Percentiles rank a stretch among this genome's conserved stretches.
Evolutionary conservation across 2,888 invertebrate genomes (phyloP).

Genomic region (Eupithecia insigniata): DNA sequence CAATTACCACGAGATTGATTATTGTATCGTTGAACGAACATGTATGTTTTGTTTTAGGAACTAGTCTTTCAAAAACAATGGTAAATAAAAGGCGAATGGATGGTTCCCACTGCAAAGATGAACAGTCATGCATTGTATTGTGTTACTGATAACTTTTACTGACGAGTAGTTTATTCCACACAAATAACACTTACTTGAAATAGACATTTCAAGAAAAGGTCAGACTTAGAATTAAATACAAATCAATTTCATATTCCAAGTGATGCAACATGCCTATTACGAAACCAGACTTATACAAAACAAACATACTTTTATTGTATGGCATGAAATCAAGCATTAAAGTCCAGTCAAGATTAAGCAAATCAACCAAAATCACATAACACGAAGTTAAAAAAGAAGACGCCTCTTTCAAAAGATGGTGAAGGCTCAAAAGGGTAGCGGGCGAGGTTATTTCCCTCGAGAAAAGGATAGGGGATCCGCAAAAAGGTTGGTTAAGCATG

Average conservation of each 20-base stretch:
- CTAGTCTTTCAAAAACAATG: slow-evolving; percentile 60
- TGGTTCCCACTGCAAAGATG: slow-evolving; percentile 65
- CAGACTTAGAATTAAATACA: not conserved
- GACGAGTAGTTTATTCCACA: slow-evolving; percentile 27
- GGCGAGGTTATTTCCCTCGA: slow-evolving; percentile 67
- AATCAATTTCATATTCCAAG: slow-evolving; percentile 3
- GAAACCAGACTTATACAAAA: not conserved
- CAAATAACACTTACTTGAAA: slow-evolving; percentile 26
- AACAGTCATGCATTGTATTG: slow-evolving; percentile 40
- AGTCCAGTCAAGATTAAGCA: not conserved
- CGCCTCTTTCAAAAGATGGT: slow-evolving; percentile 52
- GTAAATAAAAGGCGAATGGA: slow-evolving; percentile 70
- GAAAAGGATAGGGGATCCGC: slow-evolving; percentile 41
- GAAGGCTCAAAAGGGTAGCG: slow-evolving; percentile 58
- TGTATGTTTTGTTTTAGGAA: slow-evolving; percentile 47
- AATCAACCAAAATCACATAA: slow-evolving; percentile 12
- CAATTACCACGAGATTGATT: slow-evolving; percentile 35
- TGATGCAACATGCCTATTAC: slow-evolving; percentile 3
- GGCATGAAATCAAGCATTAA: not conserved
- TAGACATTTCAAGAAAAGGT: slow-evolving; percentile 23
- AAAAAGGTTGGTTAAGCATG: slow-evolving; percentile 37
- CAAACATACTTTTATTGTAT: slow-evolving; percentile 3
- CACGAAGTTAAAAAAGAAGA: slow-evolving; percentile 29
- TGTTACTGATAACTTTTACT: slow-evolving; percentile 41
- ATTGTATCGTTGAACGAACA: slow-evolving; percentile 46